These are phyloP conservation scores for Archocentrus centrarchus DNA, from an alignment of 2,113 vertebrate genomes.

Conservation along the genomic window DNA sequence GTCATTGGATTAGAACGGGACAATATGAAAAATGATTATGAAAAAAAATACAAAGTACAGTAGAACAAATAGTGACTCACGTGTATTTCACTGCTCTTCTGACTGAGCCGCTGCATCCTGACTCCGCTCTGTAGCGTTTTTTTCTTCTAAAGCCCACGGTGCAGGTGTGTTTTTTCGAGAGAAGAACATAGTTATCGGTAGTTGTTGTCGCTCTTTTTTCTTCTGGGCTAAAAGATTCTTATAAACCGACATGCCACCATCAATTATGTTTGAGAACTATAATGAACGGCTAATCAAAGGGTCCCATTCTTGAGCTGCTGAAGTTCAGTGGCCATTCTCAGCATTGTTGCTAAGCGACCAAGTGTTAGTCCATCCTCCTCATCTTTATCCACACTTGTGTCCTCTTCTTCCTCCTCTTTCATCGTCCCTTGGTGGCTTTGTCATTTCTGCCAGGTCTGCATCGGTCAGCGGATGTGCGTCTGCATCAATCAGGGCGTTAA, in stretches of 20 bases:
- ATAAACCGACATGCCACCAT: neutral
- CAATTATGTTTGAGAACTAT: neutral
- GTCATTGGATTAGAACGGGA: no score
- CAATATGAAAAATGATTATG: no score
- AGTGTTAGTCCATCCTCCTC: conserved; percentile 21
- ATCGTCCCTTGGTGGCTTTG: neutral
- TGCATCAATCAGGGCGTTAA: neutral
- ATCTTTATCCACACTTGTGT: neutral
- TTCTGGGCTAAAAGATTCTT: neutral
- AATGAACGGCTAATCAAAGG: neutral
- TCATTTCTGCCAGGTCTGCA: conserved; percentile 8
- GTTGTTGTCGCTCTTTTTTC: neutral
- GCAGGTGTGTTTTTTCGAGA: no score
- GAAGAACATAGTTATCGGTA: no score
- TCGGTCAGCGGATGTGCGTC: neutral
- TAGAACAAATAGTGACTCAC: no score
- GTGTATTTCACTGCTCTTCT: no score
- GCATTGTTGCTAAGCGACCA: conserved; percentile 1
- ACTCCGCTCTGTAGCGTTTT: no score
- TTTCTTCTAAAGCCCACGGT: no score
- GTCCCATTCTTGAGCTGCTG: conserved; percentile 6
- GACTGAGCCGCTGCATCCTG: no score
- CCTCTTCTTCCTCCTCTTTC: conserved; percentile 5
- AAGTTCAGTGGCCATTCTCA: neutral
- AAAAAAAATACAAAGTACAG: no score